phyloP scores from a whole-genome alignment of 2,888 invertebrate genomes.

The Koerneria pararmatus region DNA sequence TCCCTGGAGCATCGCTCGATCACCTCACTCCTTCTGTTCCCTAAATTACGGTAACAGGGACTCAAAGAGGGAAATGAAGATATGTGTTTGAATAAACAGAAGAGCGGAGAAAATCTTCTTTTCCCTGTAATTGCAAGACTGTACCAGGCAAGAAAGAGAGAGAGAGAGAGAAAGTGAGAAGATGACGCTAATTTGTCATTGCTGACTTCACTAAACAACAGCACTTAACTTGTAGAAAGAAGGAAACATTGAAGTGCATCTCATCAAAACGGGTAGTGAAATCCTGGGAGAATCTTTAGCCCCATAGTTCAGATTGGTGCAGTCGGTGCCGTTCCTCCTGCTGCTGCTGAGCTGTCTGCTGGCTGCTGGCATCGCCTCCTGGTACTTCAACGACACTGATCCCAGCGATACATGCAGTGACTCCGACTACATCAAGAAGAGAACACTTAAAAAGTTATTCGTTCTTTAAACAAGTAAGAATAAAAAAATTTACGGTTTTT shows the following conservation, averaged over 20 bases:
- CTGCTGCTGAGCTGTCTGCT: not conserved
- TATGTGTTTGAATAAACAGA: too few species aligned
- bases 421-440: constrained; percentile 4
- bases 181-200: constrained; percentile 6
- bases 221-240: not conserved
- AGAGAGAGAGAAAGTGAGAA: not conserved
- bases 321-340: constrained; percentile 16
- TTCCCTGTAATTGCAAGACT: too few species aligned
- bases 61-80: too few species aligned
- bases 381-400: constrained; percentile 17
- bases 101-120: too few species aligned
- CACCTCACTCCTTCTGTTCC: too few species aligned
- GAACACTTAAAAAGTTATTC: not conserved
- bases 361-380: not conserved
- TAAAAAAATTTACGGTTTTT: too few species aligned
- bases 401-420: not conserved
- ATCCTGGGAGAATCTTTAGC: too few species aligned
- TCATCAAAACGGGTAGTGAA: too few species aligned
- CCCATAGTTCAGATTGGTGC: constrained; percentile 15
- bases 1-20: too few species aligned
- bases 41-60: too few species aligned
- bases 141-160: constrained; percentile 4
- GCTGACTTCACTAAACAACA: not conserved
- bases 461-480: too few species aligned
- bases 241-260: too few species aligned